A percentile compares a stretch with the other conserved stretches of the same genome.
Conservation (phyloP, 2,888 invertebrate genomes). For the Lithophane semibrunnea region DNA sequence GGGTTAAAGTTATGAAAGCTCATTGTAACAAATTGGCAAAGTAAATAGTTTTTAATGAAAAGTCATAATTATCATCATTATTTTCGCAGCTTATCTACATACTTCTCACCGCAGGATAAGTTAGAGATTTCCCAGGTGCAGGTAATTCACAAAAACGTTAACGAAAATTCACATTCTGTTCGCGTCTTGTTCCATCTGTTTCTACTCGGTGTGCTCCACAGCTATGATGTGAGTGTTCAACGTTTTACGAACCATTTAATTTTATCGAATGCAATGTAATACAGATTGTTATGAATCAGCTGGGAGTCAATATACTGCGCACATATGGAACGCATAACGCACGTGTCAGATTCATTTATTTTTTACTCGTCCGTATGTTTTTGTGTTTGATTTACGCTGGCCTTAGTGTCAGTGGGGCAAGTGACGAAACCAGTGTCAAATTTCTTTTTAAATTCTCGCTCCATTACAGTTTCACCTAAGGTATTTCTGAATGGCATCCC, state of each 20-base stretch:
- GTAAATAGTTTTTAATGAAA: neutral
- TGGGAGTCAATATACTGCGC: conserved; percentile 54
- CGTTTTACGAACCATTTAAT: conserved; percentile 62
- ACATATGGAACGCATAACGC: conserved; percentile 57
- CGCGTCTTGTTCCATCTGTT: conserved; percentile 27
- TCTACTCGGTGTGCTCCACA: conserved; percentile 18
- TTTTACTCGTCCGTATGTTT: conserved; percentile 52
- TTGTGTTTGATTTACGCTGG: conserved; percentile 57
- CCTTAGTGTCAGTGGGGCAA: conserved; percentile 57
- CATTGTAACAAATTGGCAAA: neutral
- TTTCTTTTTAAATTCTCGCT: conserved; percentile 34
- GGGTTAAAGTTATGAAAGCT: neutral
- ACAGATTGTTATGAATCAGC: conserved; percentile 64
- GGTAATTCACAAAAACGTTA: neutral
- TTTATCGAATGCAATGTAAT: conserved; percentile 58
- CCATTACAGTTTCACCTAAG: conserved; percentile 16
- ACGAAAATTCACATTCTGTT: conserved; percentile 8
- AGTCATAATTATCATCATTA: neutral
- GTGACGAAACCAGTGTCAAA: conserved; percentile 55
- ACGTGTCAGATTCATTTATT: conserved; percentile 55
- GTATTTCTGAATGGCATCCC: conserved; percentile 26
- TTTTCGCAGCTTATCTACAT: neutral
- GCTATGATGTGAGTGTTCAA: conserved; percentile 39
- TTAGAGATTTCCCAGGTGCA: neutral
- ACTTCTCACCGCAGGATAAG: neutral